Conservation (phyloP, 2,113 vertebrate species). For the Sula dactylatra region DNA sequence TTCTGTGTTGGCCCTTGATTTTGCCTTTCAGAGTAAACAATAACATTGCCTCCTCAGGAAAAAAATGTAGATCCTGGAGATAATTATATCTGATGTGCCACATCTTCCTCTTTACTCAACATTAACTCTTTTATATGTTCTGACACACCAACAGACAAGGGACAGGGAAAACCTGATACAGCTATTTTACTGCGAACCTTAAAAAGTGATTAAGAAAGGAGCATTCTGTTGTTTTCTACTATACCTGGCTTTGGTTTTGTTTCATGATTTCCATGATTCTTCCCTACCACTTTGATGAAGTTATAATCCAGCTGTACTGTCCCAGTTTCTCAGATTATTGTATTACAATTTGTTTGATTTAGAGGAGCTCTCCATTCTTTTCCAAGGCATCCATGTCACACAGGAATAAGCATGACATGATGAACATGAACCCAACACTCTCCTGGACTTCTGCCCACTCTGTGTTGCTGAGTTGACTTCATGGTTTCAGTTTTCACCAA, state of each 20-base stretch:
- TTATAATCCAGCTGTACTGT: background rate
- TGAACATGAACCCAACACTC: background rate
- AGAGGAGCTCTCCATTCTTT: background rate
- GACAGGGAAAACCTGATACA: background rate
- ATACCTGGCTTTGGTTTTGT: background rate
- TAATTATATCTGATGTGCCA: background rate
- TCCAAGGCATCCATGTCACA: background rate
- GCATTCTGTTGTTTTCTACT: background rate
- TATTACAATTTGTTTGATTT: background rate
- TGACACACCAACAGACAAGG: background rate
- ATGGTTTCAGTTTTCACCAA: background rate
- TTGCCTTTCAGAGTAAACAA: constrained; percentile 11
- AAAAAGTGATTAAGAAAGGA: background rate
- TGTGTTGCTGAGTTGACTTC: background rate
- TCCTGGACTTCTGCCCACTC: background rate
- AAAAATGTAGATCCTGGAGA: background rate
- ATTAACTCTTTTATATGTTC: background rate
- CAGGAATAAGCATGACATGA: background rate
- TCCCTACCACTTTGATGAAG: background rate
- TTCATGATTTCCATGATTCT: background rate
- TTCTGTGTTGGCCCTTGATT: background rate
- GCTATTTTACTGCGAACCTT: background rate
- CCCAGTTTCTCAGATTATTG: background rate
- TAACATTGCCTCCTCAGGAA: background rate
- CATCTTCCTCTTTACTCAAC: background rate